Evolutionary conservation across 2,888 invertebrate species (phyloP).

Genomic region (Axea sp.): DNA sequence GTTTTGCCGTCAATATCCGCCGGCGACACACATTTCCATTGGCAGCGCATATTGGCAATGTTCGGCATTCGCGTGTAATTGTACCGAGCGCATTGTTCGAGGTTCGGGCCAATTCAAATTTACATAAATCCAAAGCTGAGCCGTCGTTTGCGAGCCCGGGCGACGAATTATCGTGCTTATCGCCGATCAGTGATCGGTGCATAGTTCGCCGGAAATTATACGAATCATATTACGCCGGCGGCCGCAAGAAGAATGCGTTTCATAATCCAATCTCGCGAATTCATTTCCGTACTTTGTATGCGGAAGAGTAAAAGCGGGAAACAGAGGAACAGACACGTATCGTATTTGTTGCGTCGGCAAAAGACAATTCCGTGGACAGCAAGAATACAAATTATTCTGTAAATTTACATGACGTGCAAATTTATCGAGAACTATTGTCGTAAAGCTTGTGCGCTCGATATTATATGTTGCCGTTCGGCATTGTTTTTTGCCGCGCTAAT

Average conservation of each 20-base stretch:
- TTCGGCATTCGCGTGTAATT: conserved; percentile 50
- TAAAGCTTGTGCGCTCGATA: conserved; percentile 41
- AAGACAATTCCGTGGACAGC: conserved; percentile 42
- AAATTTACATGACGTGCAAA: conserved; percentile 52
- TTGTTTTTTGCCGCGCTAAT: conserved; percentile 34
- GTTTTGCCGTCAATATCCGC: conserved; percentile 49
- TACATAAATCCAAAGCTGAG: conserved; percentile 62
- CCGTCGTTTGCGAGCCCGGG: too few relatives aligned
- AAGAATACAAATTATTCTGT: conserved; percentile 56
- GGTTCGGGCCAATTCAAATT: conserved; percentile 61
- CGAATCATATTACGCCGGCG: conserved; percentile 66
- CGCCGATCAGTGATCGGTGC: conserved; percentile 59
- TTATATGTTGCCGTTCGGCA: neutral
- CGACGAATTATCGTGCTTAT: conserved; percentile 64
- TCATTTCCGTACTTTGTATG: conserved; percentile 68
- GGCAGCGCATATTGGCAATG: conserved; percentile 46
- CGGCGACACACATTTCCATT: conserved; percentile 49
- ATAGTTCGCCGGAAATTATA: conserved; percentile 70
- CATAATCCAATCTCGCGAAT: conserved; percentile 65
- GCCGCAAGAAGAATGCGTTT: conserved; percentile 65
- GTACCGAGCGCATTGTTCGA: conserved; percentile 46
- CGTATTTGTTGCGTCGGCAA: conserved; percentile 38
- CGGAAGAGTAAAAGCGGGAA: conserved; percentile 19
- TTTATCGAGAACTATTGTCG: conserved; percentile 47
- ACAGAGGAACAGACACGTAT: conserved; percentile 5